Conservation (phyloP, 2,888 invertebrate genomes). For the Galerucella calmariensis region DNA sequence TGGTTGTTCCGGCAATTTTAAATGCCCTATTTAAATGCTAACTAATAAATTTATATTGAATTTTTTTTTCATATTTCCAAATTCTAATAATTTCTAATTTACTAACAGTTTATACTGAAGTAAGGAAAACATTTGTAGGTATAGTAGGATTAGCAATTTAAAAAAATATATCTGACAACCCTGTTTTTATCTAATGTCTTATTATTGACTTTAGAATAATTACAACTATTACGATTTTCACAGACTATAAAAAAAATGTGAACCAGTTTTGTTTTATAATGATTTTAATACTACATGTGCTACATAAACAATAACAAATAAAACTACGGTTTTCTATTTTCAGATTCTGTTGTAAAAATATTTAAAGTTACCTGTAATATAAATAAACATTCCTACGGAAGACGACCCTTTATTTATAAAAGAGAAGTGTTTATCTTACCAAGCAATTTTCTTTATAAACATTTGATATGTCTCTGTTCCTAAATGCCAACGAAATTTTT, state of each 20-base stretch:
- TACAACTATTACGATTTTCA: background rate
- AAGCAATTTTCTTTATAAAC: slow-evolving; percentile 37
- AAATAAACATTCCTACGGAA: slow-evolving; percentile 39
- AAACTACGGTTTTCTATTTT: slow-evolving; percentile 41
- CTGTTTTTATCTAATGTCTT: too few relatives aligned
- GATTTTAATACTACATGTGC: background rate
- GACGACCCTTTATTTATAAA: slow-evolving; percentile 31
- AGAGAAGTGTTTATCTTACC: slow-evolving; percentile 37
- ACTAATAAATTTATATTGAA: too few relatives aligned
- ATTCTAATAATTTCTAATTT: too few relatives aligned
- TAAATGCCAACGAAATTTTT: slow-evolving; percentile 21
- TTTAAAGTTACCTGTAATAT: slow-evolving; percentile 28
- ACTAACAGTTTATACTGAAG: too few relatives aligned
- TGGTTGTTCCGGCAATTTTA: too few relatives aligned
- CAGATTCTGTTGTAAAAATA: slow-evolving; percentile 37
- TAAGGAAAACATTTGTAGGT: too few relatives aligned
- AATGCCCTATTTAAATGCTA: too few relatives aligned
- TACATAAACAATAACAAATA: slow-evolving; percentile 8
- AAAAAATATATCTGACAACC: too few relatives aligned
- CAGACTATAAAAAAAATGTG: background rate
- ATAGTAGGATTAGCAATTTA: too few relatives aligned
- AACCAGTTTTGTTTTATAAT: background rate
- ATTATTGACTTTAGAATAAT: too few relatives aligned
- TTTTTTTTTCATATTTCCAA: too few relatives aligned
- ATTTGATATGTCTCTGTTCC: slow-evolving; percentile 39